These are phyloP conservation scores for Apaloderma vittatum DNA, from an alignment of 2,113 vertebrate species.

Conservation along the genomic window DNA sequence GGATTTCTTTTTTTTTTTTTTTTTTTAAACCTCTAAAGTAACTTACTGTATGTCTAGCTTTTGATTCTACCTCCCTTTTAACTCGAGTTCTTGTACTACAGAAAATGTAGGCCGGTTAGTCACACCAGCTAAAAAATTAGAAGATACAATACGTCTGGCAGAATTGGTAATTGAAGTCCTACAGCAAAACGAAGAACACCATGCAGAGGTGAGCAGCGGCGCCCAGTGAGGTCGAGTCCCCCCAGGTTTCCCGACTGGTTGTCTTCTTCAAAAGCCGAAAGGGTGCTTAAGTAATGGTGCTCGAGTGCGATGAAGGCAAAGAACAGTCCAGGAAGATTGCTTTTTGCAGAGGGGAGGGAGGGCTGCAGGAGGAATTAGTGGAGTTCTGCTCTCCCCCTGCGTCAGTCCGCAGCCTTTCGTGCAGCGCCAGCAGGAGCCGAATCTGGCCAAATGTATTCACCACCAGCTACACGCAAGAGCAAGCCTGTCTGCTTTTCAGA, in stretches of 20 bases:
- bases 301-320: neutral
- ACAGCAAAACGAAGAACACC: constrained; percentile 98
- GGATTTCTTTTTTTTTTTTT: constrained; percentile 13
- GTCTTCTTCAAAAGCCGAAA: neutral
- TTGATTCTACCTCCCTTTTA: constrained; percentile 79
- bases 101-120: constrained; percentile 98
- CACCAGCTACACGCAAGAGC: neutral
- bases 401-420: neutral
- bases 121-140: constrained; percentile 98
- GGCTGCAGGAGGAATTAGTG: neutral
- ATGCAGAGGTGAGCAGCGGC: constrained; percentile 91
- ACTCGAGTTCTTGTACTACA: constrained; percentile 89
- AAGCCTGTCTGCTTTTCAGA: neutral
- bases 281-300: neutral
- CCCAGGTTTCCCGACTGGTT: neutral
- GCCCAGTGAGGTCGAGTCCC: neutral
- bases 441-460: neutral
- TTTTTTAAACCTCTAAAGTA: constrained; percentile 66
- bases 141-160: constrained; percentile 96
- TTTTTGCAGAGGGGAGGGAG: neutral
- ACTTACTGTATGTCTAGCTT: constrained; percentile 67
- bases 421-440: neutral
- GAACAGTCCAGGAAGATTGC: neutral
- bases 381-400: neutral
- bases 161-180: constrained; percentile 99